A percentile compares a stretch with the other conserved stretches of the same genome.
These are phyloP conservation scores for Mastigias papua DNA, from an alignment of 30 jellyfish, hydroid and myxozoan species.

Conservation along the genomic window DNA sequence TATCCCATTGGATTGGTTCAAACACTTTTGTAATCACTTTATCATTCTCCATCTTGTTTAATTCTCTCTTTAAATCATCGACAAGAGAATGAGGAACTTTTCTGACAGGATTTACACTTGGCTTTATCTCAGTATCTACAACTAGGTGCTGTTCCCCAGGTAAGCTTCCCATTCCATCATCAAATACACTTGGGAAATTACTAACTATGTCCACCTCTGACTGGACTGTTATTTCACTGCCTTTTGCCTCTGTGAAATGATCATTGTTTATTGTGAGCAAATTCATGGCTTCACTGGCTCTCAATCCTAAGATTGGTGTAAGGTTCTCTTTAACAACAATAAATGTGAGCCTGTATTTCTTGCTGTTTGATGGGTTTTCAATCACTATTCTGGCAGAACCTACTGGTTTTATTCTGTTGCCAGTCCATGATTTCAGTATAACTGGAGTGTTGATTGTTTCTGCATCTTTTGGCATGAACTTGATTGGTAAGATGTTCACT, in stretches of 20 bases:
- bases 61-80: slow-evolving; percentile 46
- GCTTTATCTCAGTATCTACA: slow-evolving; percentile 57
- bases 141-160: slow-evolving; percentile 60
- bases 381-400: slow-evolving; percentile 36
- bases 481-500: slow-evolving; percentile 48
- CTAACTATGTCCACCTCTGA: slow-evolving; percentile 46
- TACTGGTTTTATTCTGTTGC: slow-evolving; percentile 48
- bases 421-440: slow-evolving; percentile 50
- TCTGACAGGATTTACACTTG: slow-evolving; percentile 56
- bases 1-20: slow-evolving; percentile 63
- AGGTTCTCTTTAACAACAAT: slow-evolving; percentile 45
- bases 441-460: neutral
- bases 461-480: neutral
- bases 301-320: slow-evolving; percentile 51
- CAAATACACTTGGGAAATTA: slow-evolving; percentile 51
- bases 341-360: slow-evolving; percentile 46
- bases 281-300: slow-evolving; percentile 51
- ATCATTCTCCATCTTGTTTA: slow-evolving; percentile 47
- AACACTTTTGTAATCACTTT: slow-evolving; percentile 49
- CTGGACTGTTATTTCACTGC: slow-evolving; percentile 56
- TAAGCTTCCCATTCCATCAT: slow-evolving; percentile 49
- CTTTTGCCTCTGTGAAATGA: slow-evolving; percentile 52
- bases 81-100: slow-evolving; percentile 60
- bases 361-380: slow-evolving; percentile 35
- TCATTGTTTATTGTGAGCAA: slow-evolving; percentile 55